Percentiles rank a stretch among this genome's conserved stretches.
Conservation (phyloP, 2,113 vertebrate species). For the Delphinapterus leucas region DNA sequence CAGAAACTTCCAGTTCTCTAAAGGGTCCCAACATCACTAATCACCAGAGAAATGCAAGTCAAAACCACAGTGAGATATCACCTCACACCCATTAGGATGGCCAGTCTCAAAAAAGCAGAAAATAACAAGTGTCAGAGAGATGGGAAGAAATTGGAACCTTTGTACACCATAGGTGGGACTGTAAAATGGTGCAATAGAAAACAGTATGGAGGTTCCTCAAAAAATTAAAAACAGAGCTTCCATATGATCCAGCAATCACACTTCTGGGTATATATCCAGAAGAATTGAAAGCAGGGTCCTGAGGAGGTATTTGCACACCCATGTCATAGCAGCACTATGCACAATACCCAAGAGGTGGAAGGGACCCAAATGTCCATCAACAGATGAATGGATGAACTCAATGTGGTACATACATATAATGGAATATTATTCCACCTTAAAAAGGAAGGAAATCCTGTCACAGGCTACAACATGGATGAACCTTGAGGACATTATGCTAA, state of each 20-base stretch:
- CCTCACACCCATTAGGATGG: not conserved
- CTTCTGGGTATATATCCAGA: not conserved
- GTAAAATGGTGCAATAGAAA: not conserved
- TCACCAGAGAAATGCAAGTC: not conserved
- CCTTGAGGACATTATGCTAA: not conserved
- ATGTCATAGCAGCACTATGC: not conserved
- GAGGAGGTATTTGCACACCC: not conserved
- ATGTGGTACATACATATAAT: not conserved
- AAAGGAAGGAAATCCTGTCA: not conserved
- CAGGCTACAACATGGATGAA: not conserved
- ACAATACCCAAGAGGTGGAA: not conserved
- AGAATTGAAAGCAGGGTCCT: not conserved
- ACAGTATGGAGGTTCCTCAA: not conserved
- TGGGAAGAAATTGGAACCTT: not conserved
- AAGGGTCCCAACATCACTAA: not conserved
- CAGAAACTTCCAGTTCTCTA: not conserved
- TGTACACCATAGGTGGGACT: not conserved
- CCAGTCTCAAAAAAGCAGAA: not conserved
- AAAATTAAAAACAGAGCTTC: not conserved
- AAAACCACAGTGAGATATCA: not conserved
- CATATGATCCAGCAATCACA: not conserved
- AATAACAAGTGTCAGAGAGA: not conserved
- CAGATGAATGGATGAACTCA: not conserved
- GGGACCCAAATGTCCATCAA: not conserved
- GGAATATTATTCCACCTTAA: not conserved